These are phyloP conservation scores for Drosophila algonquin DNA, from an alignment of 2,888 invertebrate species.

Conservation along the genomic window DNA sequence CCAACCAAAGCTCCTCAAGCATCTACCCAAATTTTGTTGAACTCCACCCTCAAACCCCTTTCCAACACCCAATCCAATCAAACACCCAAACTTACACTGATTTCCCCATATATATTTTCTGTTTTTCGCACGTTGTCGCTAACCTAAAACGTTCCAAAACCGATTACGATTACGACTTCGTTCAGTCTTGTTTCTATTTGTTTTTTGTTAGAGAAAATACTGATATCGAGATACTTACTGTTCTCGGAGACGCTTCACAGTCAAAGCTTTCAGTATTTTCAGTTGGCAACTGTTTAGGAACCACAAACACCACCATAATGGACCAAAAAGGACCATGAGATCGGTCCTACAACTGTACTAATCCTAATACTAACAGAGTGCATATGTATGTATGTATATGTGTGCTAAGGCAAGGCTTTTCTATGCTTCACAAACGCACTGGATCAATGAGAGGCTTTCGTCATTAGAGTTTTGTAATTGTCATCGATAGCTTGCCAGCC, in stretches of 20 bases:
- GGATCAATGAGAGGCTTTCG: conserved; percentile 4
- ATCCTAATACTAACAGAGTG: conserved; percentile 13
- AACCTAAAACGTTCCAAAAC: conserved; percentile 28
- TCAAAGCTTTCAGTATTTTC: conserved; percentile 55
- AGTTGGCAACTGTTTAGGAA: conserved; percentile 43
- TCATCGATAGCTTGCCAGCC: conserved; percentile 34
- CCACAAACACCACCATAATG: conserved; percentile 11
- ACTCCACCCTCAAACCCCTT: background rate
- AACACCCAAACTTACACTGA: conserved; percentile 1
- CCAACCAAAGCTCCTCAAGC: conserved; percentile 1
- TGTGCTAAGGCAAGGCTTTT: conserved; percentile 18
- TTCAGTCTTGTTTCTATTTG: conserved; percentile 15
- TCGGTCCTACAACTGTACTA: conserved; percentile 9
- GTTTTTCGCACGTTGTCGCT: conserved; percentile 47
- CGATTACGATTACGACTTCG: conserved; percentile 13
- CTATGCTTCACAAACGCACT: background rate
- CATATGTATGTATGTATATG: too few relatives aligned
- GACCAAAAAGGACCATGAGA: background rate
- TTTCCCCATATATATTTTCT: conserved; percentile 1
- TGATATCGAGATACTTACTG: conserved; percentile 78
- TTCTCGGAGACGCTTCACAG: conserved; percentile 38
- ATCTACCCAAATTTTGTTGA: too few relatives aligned
- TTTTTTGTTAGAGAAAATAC: conserved; percentile 46
- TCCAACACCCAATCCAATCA: too few relatives aligned
- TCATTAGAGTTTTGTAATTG: conserved; percentile 21